Evolutionary conservation across 2,113 vertebrate genomes (phyloP), one percentile per base, ranked within the genome.

Genomic region (Cynopterus brachyotis): DNA sequence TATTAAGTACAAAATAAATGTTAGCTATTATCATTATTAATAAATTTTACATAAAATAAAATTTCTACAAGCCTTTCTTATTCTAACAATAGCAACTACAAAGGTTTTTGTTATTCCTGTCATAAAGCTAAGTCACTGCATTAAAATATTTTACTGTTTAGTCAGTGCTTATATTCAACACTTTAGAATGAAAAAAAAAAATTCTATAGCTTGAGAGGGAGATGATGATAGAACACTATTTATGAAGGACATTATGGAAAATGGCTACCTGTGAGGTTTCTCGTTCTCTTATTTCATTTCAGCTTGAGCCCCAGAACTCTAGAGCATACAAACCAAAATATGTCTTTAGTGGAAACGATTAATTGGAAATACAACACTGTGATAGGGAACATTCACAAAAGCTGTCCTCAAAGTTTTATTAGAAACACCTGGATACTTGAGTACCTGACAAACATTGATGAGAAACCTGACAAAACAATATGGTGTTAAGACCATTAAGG

Each of bases 71-170:
- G 26, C 9, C 20, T 93, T 94, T 96, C 26, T 69, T 70, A 89
- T 47, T 5, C 53, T 26, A 88, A 85, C 9, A 75, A 88, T 8
- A 86, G 53, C 24, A 97, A n/a, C 10, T n/a, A 85, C 24, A 50
- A 2, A 93, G 26, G 45, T 73, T 96, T 91, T 82, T 64, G 84
- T 66, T 93, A 93, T 30, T 37, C 12, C 13, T 89, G 35, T 79
- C 30, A 76, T 93, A 76, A 92, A 93, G 67, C 16, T 73, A 69
- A 40, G 30, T 64, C 22, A 80, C 3, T 47, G 9, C 6, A 62
- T 94, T 88, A 87, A 96, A 95, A 79, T 69, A 82, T 35, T 83
- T 85, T 69, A 86, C 24, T 89, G 69, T 40, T 86, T 96, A 83
- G 57, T 96, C 28, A 62, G 50, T 69, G 73, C 5, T 81, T 37